Conservation (phyloP, 2,113 vertebrate species). For the Cheirogaleus medius region DNA sequence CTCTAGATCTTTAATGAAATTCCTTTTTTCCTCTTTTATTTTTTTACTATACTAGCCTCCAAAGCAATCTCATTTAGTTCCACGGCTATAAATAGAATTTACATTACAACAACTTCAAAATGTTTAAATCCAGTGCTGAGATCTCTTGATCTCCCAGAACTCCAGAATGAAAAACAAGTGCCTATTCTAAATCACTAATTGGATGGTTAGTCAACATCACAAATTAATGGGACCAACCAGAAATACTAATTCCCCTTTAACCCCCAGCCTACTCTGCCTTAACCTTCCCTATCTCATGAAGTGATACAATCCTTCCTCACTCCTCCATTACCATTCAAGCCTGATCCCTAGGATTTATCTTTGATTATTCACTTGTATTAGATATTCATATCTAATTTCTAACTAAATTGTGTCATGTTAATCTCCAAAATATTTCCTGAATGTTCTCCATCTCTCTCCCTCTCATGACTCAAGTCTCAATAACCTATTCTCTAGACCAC, state of each 20-base stretch:
- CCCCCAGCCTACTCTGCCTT: neutral
- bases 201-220: neutral
- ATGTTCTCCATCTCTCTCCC: neutral
- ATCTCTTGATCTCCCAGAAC: neutral
- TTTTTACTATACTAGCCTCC: neutral
- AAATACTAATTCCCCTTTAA: neutral
- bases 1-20: neutral
- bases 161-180: neutral
- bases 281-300: neutral
- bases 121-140: neutral
- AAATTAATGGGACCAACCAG: neutral
- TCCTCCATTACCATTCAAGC: neutral
- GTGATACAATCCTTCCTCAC: neutral
- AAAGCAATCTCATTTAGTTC: neutral
- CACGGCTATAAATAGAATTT: neutral
- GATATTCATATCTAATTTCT: neutral
- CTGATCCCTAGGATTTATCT: too few relatives aligned
- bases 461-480: neutral
- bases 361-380: neutral
- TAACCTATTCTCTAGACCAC: neutral
- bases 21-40: neutral
- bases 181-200: neutral
- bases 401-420: neutral
- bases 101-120: neutral
- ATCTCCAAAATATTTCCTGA: neutral